Conservation (phyloP, 2,888 invertebrate species). For the Caenorhabditis wallacei region DNA sequence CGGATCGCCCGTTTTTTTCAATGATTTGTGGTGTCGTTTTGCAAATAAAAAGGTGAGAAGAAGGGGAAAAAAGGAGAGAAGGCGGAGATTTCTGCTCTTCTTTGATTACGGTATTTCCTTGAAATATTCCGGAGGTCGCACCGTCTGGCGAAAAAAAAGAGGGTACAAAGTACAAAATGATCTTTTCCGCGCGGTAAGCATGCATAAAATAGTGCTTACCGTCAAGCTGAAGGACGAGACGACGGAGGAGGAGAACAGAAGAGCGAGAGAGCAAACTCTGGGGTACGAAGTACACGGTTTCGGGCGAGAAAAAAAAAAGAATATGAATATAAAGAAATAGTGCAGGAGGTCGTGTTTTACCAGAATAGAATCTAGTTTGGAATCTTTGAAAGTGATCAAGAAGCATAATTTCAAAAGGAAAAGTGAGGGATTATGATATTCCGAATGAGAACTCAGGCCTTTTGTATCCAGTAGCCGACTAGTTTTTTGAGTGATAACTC, state of each 20-base stretch:
- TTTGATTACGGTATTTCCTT: conserved; percentile 30
- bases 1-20: conserved; percentile 32
- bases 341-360: conserved; percentile 7
- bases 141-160: conserved; percentile 1
- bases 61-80: conserved; percentile 13
- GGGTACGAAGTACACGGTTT: conserved; percentile 57
- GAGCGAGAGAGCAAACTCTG: conserved; percentile 47
- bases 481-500: neutral
- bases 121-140: conserved; percentile 1
- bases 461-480: too few species aligned
- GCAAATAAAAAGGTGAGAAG: conserved; percentile 58
- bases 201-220: conserved; percentile 34
- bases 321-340: conserved; percentile 3
- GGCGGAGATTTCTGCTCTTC: conserved; percentile 2
- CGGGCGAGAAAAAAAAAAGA: conserved; percentile 4
- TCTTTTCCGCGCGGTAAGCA: conserved; percentile 57
- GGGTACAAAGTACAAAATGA: conserved; percentile 55
- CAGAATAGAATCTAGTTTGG: conserved; percentile 38
- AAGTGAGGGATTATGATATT: neutral
- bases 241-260: conserved; percentile 26
- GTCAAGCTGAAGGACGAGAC: conserved; percentile 35
- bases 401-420: neutral
- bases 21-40: conserved; percentile 51
- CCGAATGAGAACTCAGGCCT: too few species aligned
- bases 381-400: conserved; percentile 5